These are phyloP conservation scores for Paedocypris micromegethes DNA, from an alignment of 2,797 vertebrate species.

Conservation along the genomic window DNA sequence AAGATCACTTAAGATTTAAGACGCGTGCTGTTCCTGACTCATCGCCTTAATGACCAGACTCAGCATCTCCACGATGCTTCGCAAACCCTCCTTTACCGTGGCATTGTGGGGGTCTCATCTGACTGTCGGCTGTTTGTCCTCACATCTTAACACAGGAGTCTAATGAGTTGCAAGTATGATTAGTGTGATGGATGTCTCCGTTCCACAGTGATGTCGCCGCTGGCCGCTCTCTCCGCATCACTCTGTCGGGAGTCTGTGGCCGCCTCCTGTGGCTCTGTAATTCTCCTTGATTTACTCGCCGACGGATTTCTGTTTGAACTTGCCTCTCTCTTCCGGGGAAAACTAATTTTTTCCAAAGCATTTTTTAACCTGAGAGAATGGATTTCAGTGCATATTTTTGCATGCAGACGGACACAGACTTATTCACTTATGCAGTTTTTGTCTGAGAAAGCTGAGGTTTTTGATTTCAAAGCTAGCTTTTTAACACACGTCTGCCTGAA, in stretches of 20 bases:
- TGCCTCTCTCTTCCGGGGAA: conserved; percentile 25
- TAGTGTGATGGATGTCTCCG: conserved; percentile 21
- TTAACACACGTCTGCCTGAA: too few species aligned
- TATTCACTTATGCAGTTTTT: too few species aligned
- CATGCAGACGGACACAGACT: neutral
- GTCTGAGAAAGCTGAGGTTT: too few species aligned
- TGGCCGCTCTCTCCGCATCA: conserved; percentile 32
- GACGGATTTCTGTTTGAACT: conserved; percentile 36
- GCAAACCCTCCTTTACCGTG: conserved; percentile 4
- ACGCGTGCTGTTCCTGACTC: too few species aligned
- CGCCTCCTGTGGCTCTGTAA: conserved; percentile 36
- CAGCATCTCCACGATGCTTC: neutral
- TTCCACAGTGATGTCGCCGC: conserved; percentile 28
- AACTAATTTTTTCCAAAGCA: conserved; percentile 34
- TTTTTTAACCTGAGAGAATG: neutral
- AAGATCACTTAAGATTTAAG: too few species aligned
- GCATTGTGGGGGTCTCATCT: conserved; percentile 6
- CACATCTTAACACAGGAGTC: conserved; percentile 15
- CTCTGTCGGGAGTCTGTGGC: conserved; percentile 25
- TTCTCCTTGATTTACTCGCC: conserved; percentile 37
- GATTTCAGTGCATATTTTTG: conserved; percentile 9
- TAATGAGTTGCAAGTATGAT: conserved; percentile 33
- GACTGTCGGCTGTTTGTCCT: conserved; percentile 28
- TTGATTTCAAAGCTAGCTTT: too few species aligned
- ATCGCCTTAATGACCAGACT: too few species aligned